Percentiles rank a stretch among this genome's conserved stretches.
These are phyloP conservation scores for Teleiodes luculella DNA, from an alignment of 2,888 invertebrate species.

Conservation along the genomic window DNA sequence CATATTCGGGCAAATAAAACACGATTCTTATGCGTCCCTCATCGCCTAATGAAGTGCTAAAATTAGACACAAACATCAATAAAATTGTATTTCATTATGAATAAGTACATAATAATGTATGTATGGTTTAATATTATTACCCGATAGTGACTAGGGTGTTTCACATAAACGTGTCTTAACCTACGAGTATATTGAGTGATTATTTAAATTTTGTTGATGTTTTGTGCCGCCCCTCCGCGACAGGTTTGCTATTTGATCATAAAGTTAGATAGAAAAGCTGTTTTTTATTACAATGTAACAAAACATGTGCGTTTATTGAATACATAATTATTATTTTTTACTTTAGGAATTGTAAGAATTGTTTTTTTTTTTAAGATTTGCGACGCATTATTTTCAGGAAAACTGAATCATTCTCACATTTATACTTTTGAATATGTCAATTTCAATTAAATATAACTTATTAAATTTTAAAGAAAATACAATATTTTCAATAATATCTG, in stretches of 20 bases:
- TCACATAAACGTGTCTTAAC: conserved; percentile 59
- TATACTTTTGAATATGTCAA: too few species aligned
- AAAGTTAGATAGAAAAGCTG: neutral
- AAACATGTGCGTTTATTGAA: neutral
- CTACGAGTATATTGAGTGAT: conserved; percentile 55
- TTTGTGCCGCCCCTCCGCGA: conserved; percentile 49
- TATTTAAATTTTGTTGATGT: conserved; percentile 24
- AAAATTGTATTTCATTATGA: neutral
- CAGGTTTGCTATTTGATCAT: neutral
- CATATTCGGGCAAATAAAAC: too few species aligned
- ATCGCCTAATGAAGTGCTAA: too few species aligned
- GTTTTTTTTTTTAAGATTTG: too few species aligned
- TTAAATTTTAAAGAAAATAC: too few species aligned
- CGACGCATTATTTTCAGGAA: too few species aligned
- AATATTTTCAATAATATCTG: too few species aligned
- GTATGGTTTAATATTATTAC: neutral
- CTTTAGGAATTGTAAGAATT: too few species aligned
- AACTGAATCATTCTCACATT: too few species aligned
- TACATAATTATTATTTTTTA: too few species aligned
- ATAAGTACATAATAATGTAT: neutral
- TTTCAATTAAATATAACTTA: too few species aligned
- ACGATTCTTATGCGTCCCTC: too few species aligned
- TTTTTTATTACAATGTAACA: neutral
- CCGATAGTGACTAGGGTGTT: conserved; percentile 54
- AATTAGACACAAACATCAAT: neutral